Percentiles rank a stretch among this genome's conserved stretches.
phyloP scores from a whole-genome alignment of 92 coral and sea anemone genomes.

The Paragorgia papillata region DNA sequence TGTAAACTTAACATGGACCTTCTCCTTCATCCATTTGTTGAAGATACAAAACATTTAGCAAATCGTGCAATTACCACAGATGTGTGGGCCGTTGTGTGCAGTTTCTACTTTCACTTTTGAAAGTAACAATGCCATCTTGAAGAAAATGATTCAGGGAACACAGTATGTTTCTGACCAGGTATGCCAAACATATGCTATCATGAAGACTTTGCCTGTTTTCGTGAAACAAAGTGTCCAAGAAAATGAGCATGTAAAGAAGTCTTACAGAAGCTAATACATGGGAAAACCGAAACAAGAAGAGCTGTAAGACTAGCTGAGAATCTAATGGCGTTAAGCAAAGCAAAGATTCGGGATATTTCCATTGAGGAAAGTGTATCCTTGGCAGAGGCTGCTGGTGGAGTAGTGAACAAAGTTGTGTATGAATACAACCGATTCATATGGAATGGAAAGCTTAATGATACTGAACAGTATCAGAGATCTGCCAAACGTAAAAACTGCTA shows the following conservation, averaged over 20 bases:
- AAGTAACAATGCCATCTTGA: not conserved
- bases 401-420: too few relatives aligned
- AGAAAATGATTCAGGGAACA: slow-evolving; percentile 17
- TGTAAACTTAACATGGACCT: not conserved
- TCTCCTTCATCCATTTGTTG: slow-evolving; percentile 21
- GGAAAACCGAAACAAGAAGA: not conserved
- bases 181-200: slow-evolving; percentile 29
- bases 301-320: not conserved
- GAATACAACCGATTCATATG: too few relatives aligned
- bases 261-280: not conserved
- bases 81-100: slow-evolving; percentile 28
- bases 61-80: slow-evolving; percentile 1
- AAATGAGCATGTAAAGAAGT: not conserved
- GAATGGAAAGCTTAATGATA: too few relatives aligned
- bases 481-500: too few relatives aligned
- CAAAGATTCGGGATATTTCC: too few relatives aligned
- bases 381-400: too few relatives aligned
- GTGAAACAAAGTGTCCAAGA: slow-evolving; percentile 11
- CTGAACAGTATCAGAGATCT: too few relatives aligned
- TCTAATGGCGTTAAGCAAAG: too few relatives aligned
- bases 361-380: too few relatives aligned
- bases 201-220: slow-evolving; percentile 5
- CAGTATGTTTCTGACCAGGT: too few relatives aligned
- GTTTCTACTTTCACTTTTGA: slow-evolving; percentile 9
- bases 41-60: slow-evolving; percentile 1